Percentiles rank a stretch among this genome's conserved stretches.
phyloP scores from a whole-genome alignment of 2,888 invertebrate species.

The Eremobia ochroleuca region DNA sequence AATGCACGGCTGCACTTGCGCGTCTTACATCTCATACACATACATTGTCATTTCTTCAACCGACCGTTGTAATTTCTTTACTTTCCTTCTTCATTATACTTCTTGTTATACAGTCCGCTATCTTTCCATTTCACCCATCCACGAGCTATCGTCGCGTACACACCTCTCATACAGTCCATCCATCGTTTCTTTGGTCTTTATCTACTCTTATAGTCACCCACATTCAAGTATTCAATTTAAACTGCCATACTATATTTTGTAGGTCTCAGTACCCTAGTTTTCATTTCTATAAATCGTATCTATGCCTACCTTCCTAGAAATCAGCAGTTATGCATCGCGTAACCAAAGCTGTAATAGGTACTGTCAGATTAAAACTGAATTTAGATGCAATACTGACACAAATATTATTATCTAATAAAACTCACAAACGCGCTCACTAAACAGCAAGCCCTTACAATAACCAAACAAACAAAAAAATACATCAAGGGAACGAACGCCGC shows the following conservation, averaged over 20 bases:
- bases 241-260: background rate
- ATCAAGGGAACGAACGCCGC: conserved; percentile 42
- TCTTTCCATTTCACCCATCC: too few species aligned
- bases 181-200: background rate
- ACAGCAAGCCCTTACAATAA: conserved; percentile 3
- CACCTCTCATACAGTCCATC: background rate
- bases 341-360: background rate
- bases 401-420: conserved; percentile 16
- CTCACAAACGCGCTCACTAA: conserved; percentile 11
- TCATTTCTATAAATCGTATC: background rate
- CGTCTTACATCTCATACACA: too few species aligned
- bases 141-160: too few species aligned
- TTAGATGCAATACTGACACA: background rate
- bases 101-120: too few species aligned
- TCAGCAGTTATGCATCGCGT: too few species aligned
- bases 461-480: conserved; percentile 44
- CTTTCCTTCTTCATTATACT: too few species aligned
- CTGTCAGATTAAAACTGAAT: background rate
- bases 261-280: background rate
- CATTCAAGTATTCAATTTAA: background rate
- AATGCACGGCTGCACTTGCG: too few species aligned
- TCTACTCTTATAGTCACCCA: background rate
- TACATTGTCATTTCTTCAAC: too few species aligned
- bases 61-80: too few species aligned
- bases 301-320: background rate